Conservation (phyloP, 2,888 invertebrate genomes). For the Malthinus seriepunctatus region DNA sequence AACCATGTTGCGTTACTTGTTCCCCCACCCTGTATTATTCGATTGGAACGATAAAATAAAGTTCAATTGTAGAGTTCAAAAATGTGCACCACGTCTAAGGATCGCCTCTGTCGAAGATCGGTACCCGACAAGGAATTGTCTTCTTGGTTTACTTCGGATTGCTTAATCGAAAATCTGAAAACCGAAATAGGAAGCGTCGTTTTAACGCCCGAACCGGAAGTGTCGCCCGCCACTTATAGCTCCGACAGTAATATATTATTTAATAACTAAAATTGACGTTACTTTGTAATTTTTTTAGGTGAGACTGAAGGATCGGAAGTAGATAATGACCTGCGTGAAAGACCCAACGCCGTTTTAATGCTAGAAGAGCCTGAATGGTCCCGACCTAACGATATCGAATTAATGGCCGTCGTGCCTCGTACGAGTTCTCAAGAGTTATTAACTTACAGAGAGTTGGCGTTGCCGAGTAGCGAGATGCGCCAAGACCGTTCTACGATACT, state of each 20-base stretch:
- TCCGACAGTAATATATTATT: slow-evolving; percentile 66
- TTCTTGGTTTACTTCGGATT: slow-evolving; percentile 74
- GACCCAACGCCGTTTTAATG: slow-evolving; percentile 51
- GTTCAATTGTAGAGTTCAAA: slow-evolving; percentile 53
- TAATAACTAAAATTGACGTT: neutral
- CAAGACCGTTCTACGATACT: slow-evolving; percentile 15
- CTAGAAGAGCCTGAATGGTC: slow-evolving; percentile 45
- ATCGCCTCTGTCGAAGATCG: slow-evolving; percentile 43
- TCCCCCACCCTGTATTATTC: too few species aligned
- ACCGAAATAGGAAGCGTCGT: slow-evolving; percentile 68
- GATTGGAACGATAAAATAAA: too few species aligned
- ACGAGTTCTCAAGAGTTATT: slow-evolving; percentile 18
- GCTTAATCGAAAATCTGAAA: slow-evolving; percentile 75
- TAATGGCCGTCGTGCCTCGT: slow-evolving; percentile 34
- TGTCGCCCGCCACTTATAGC: slow-evolving; percentile 62
- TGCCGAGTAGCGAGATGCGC: slow-evolving; percentile 19
- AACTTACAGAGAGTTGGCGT: slow-evolving; percentile 25
- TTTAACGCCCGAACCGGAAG: slow-evolving; percentile 62
- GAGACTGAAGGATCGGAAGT: slow-evolving; percentile 72
- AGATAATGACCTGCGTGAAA: slow-evolving; percentile 57
- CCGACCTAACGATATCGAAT: slow-evolving; percentile 26
- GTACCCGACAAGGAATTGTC: slow-evolving; percentile 61
- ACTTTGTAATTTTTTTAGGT: slow-evolving; percentile 50
- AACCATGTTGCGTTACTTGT: too few species aligned
- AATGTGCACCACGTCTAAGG: slow-evolving; percentile 53